Base-by-base conservation (phyloP, 2,113 vertebrate genomes). In the Albula goreensis region DNA sequence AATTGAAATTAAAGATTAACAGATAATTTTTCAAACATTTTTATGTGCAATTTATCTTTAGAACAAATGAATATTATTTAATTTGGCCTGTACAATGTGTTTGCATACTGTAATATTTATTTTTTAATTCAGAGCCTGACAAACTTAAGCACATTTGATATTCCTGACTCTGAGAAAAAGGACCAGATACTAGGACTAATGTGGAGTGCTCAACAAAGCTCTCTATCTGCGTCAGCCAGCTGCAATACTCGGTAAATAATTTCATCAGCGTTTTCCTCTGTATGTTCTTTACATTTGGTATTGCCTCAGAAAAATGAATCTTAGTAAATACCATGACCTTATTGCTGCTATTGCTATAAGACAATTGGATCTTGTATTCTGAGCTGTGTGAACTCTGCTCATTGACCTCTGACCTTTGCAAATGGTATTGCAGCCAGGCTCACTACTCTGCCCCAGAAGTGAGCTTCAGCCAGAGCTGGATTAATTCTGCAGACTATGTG, bases 141-240 rank as follows among this genome's bases (percentile, higher is more conserved):
- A 83, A 12, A 81, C 22, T n/a, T 87, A 0, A n/a, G 7, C 31
- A 82, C 78, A 0, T 91, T 92, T 78, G 1, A 83, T 7, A 53
- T 90, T 12, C 70, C 92, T 12, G 91, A 93, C 0, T 78, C 66
- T 15, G 89, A 92, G 88, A 93, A 94, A 88, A 94, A 91, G 88
- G 92, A 94, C 70, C 0, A 84, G 22, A 85, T 94, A 70, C 90
- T 94, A 1, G 92, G 92, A 50, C 81, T 90, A 49, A 93, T 90
- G 88, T 95, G 94, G 95, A 85, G 1, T 0, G 94, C 93, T 5
- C 88, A 87, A 3, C 88, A 87, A 74, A 70, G 83, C 66, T 92
- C 94, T 78, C 82, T 89, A 13, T 82, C 25, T 11, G 4, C 86
- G 0, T 86, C 90, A n/a, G 87, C 92, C 57, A 85, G 79, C 5